Percentiles rank a stretch among this genome's conserved stretches.
Conservation (phyloP, 1,140 invertebrate species). For the Globodera ellingtonae region DNA sequence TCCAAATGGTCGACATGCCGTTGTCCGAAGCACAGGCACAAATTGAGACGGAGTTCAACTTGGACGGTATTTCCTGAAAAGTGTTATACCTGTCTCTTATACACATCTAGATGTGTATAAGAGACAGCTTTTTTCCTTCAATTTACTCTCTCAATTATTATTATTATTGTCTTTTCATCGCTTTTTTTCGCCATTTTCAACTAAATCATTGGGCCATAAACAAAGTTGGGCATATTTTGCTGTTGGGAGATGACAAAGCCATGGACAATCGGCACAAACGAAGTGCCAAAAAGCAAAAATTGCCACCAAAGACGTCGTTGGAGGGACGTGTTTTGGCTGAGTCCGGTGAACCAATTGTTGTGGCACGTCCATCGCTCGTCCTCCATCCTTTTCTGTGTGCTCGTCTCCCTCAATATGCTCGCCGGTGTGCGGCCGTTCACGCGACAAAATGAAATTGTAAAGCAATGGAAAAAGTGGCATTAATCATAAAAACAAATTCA, state of each 20-base stretch:
- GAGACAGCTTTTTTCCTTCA: too few relatives aligned
- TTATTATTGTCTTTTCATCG: background rate
- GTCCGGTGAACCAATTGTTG: background rate
- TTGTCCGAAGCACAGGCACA: constrained; percentile 60
- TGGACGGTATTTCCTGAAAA: constrained; percentile 41
- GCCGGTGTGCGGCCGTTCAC: background rate
- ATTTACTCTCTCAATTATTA: background rate
- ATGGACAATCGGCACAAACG: background rate
- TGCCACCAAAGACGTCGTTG: background rate
- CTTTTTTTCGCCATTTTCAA: background rate
- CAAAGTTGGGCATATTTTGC: background rate
- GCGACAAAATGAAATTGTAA: background rate
- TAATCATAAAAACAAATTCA: background rate
- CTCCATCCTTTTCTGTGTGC: background rate
- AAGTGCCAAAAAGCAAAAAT: background rate
- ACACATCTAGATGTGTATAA: too few relatives aligned
- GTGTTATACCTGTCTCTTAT: too few relatives aligned
- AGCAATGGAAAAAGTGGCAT: background rate
- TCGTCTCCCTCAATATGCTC: background rate
- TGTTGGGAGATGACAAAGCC: background rate
- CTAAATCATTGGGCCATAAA: background rate
- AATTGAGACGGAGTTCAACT: constrained; percentile 60
- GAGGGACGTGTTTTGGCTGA: background rate
- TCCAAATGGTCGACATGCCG: constrained; percentile 65
- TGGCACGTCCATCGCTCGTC: constrained; percentile 6